A percentile compares a stretch with the other conserved stretches of the same genome.
Evolutionary conservation across 2,113 vertebrate genomes (phyloP).

Genomic region (Poeciliopsis prolifica): DNA sequence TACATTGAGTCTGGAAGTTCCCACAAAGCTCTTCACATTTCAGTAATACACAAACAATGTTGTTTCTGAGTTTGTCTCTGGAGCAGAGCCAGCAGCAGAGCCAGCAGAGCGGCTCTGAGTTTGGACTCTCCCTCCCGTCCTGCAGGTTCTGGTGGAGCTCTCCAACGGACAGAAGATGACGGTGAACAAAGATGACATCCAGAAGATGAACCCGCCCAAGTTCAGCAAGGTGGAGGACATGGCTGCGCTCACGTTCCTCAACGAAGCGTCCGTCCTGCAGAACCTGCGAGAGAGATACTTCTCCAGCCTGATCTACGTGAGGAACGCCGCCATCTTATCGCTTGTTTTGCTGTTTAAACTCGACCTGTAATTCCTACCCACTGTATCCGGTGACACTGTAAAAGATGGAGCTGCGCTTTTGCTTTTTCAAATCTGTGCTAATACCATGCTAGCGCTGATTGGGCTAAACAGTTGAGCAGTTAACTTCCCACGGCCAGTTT

Average conservation of each 20-base stretch:
- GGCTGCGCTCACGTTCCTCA: slow-evolving; percentile 97
- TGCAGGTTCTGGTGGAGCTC: slow-evolving; percentile 87
- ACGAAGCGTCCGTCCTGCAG: slow-evolving; percentile 94
- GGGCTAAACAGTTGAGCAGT: too few species aligned
- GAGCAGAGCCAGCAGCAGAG: not conserved
- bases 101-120: rapidly evolving
- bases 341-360: too few species aligned
- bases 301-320: slow-evolving; percentile 97
- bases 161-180: slow-evolving; percentile 89
- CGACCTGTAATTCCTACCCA: too few species aligned
- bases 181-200: slow-evolving; percentile 93
- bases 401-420: too few species aligned
- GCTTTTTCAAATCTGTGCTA: too few species aligned
- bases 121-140: not conserved
- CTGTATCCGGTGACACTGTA: too few species aligned
- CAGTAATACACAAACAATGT: too few species aligned
- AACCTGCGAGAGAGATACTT: slow-evolving; percentile 97
- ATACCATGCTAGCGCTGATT: too few species aligned
- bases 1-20: too few species aligned
- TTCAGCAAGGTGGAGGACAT: slow-evolving; percentile 99
- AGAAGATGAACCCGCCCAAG: slow-evolving; percentile 99
- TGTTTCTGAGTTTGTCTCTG: too few species aligned
- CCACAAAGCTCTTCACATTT: too few species aligned
- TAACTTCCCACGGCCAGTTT: too few species aligned
- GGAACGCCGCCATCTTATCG: slow-evolving; percentile 47